Evolutionary conservation across 2,113 vertebrate species (phyloP).

Genomic region (Anser cygnoides): DNA sequence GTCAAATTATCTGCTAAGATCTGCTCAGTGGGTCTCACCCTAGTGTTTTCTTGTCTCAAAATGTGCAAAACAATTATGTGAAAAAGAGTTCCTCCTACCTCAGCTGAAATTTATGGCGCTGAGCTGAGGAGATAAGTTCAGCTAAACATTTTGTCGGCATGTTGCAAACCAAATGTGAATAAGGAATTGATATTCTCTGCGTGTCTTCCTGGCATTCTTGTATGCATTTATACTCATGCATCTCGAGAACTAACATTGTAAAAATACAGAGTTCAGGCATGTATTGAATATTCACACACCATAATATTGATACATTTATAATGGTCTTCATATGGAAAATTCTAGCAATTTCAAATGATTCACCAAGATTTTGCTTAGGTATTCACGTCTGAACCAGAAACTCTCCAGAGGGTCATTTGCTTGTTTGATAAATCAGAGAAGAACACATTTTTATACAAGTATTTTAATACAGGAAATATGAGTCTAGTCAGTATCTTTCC

Average conservation of each 20-base stretch:
- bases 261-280: neutral
- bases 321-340: slow-evolving; percentile 56
- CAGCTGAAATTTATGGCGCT: neutral
- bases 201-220: neutral
- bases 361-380: slow-evolving; percentile 52
- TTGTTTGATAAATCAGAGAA: slow-evolving; percentile 75
- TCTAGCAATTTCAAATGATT: slow-evolving; percentile 60
- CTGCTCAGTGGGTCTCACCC: neutral
- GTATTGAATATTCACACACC: neutral
- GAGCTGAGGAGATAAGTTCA: neutral
- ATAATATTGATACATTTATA: slow-evolving; percentile 58
- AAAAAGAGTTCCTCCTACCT: neutral
- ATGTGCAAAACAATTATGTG: neutral
- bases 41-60: slow-evolving; percentile 16
- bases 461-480: slow-evolving; percentile 76
- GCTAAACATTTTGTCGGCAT: neutral
- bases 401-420: slow-evolving; percentile 68
- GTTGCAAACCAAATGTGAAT: slow-evolving; percentile 5
- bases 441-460: slow-evolving; percentile 60
- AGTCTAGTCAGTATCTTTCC: slow-evolving; percentile 75
- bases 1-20: slow-evolving; percentile 46
- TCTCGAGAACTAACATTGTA: neutral
- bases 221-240: neutral
- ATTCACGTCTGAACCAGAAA: slow-evolving; percentile 68
- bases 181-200: neutral